phyloP scores from a whole-genome alignment of 1,140 invertebrate genomes.

The Probaryconus sp. region DNA sequence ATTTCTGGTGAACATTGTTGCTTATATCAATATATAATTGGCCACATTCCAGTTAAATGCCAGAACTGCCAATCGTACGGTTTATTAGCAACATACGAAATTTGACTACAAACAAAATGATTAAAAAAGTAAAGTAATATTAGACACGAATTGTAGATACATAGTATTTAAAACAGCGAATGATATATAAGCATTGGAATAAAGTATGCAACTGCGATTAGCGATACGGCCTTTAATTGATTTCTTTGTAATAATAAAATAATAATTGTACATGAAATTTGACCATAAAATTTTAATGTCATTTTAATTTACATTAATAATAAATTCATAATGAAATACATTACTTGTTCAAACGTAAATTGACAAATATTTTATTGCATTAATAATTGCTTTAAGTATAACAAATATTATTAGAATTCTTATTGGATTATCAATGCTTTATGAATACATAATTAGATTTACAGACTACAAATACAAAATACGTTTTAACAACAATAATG shows the following conservation, averaged over 20 bases:
- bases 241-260: too few species aligned
- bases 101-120: slow-evolving; percentile 19
- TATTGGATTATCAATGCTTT: too few species aligned
- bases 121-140: slow-evolving; percentile 15
- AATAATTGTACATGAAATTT: slow-evolving; percentile 5
- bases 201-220: slow-evolving; percentile 31
- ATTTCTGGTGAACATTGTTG: too few species aligned
- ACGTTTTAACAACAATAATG: slow-evolving; percentile 5
- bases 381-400: too few species aligned
- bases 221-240: slow-evolving; percentile 18
- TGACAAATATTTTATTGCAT: too few species aligned
- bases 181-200: slow-evolving; percentile 45
- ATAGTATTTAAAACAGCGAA: slow-evolving; percentile 39
- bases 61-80: slow-evolving; percentile 64
- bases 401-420: too few species aligned
- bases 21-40: too few species aligned
- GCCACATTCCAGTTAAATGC: slow-evolving; percentile 70
- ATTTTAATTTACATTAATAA: not conserved
- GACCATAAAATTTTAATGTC: too few species aligned
- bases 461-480: too few species aligned
- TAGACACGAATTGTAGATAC: slow-evolving; percentile 52
- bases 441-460: slow-evolving; percentile 15
- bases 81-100: slow-evolving; percentile 42
- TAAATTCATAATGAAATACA: too few species aligned
- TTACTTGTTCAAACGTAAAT: too few species aligned